Percentiles rank a stretch among this genome's conserved stretches.
Conservation (phyloP, 1,140 invertebrate genomes). For the Drosophila insularis region DNA sequence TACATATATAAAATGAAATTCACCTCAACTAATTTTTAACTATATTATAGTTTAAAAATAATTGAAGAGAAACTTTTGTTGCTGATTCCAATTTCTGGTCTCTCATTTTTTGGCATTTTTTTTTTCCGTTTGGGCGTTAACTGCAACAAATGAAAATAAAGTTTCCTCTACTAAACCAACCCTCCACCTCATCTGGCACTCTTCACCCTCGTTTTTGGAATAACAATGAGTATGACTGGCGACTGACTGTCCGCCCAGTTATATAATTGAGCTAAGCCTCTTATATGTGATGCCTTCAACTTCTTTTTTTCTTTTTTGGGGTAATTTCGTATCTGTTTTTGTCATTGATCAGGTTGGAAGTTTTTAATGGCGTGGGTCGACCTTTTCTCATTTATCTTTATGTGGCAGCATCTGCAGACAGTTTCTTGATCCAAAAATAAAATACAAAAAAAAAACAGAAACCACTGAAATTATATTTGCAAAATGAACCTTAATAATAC, state of each 20-base stretch:
- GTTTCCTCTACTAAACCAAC: background rate
- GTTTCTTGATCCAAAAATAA: background rate
- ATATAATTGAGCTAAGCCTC: constrained; percentile 14
- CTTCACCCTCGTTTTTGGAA: background rate
- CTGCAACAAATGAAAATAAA: background rate
- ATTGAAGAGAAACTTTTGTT: background rate
- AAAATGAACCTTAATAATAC: constrained; percentile 2
- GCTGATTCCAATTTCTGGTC: background rate
- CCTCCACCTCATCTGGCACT: background rate
- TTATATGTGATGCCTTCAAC: background rate
- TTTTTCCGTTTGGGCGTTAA: background rate
- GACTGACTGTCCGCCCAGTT: background rate
- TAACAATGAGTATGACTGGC: background rate
- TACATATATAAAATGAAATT: background rate
- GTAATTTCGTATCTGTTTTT: background rate
- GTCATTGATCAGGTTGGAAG: constrained; percentile 4
- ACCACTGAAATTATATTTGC: background rate
- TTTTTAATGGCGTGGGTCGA: background rate
- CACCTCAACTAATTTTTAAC: background rate
- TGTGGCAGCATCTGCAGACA: background rate
- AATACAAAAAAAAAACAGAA: too few relatives aligned
- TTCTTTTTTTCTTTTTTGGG: too few relatives aligned
- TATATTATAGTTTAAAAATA: background rate
- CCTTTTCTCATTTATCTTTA: background rate
- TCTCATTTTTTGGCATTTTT: too few relatives aligned